phyloP scores from a whole-genome alignment of 1,140 invertebrate genomes.

The Drosophila kikkawai region DNA sequence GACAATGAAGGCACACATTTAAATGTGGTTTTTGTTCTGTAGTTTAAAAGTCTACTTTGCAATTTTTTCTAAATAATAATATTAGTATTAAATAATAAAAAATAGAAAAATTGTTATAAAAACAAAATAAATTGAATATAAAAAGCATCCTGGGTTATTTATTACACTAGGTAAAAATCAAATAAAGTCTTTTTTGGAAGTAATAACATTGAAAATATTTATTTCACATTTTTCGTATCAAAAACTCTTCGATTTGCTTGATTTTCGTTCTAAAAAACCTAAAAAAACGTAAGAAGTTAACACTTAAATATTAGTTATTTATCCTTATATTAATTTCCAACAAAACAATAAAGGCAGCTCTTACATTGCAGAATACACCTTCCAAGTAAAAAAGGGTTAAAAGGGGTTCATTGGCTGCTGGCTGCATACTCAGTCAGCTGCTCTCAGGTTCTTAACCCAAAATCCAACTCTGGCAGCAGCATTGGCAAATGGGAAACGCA shows the following conservation, averaged over 20 bases:
- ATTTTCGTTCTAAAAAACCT: too few species aligned
- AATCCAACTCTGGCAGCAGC: neutral
- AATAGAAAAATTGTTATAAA: too few species aligned
- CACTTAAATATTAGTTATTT: too few species aligned
- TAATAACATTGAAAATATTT: neutral
- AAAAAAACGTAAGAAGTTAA: neutral
- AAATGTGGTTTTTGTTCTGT: too few species aligned
- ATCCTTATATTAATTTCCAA: neutral
- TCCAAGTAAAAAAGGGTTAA: neutral
- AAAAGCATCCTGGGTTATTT: neutral
- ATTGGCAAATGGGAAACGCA: conserved; percentile 4
- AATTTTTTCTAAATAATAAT: too few species aligned
- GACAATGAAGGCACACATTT: too few species aligned
- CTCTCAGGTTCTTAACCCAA: conserved; percentile 14
- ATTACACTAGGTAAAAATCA: neutral
- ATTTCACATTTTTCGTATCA: neutral
- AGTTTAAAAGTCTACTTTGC: too few species aligned
- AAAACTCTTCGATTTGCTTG: too few species aligned
- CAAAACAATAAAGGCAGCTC: neutral
- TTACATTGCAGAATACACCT: neutral
- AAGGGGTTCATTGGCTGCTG: conserved; percentile 3
- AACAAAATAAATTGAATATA: neutral
- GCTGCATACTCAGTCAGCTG: neutral
- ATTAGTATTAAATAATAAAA: too few species aligned
- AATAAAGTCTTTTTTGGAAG: neutral